These are phyloP conservation scores for Maconellicoccus hirsutus DNA, from an alignment of 1,140 invertebrate genomes.

Conservation along the genomic window DNA sequence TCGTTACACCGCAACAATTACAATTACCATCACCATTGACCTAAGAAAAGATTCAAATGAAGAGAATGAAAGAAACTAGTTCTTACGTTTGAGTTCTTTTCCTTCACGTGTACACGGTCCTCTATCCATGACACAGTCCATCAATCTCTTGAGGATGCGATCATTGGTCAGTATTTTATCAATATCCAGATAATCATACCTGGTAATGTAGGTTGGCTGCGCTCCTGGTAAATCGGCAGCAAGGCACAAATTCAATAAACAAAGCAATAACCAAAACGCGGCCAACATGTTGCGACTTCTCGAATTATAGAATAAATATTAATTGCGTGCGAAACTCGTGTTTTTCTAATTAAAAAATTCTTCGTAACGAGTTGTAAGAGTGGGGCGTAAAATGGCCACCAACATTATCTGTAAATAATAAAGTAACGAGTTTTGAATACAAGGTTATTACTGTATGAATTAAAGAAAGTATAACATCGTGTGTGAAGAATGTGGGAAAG, in stretches of 20 bases:
- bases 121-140: constrained; percentile 41
- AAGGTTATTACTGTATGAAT: neutral
- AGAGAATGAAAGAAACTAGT: neutral
- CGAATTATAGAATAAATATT: constrained; percentile 12
- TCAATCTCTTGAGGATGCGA: constrained; percentile 40
- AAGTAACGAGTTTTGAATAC: neutral
- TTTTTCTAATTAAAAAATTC: constrained; percentile 17
- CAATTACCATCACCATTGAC: too few species aligned
- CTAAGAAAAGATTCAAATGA: too few species aligned
- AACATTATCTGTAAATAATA: neutral
- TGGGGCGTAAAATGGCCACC: neutral
- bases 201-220: constrained; percentile 37
- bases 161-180: constrained; percentile 40
- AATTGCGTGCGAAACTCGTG: neutral
- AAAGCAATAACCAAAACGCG: neutral
- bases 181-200: constrained; percentile 43
- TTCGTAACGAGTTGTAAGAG: neutral
- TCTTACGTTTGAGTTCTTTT: constrained; percentile 42
- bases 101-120: constrained; percentile 43
- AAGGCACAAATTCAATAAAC: neutral
- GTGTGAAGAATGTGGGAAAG: neutral
- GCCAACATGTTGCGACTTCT: neutral
- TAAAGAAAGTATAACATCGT: neutral
- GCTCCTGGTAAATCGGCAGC: neutral
- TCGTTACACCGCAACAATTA: too few species aligned